Percentiles rank a stretch among this genome's conserved stretches.
Evolutionary conservation across 2,797 vertebrate species (phyloP).

Genomic region (Acipenser oxyrinchus): DNA sequence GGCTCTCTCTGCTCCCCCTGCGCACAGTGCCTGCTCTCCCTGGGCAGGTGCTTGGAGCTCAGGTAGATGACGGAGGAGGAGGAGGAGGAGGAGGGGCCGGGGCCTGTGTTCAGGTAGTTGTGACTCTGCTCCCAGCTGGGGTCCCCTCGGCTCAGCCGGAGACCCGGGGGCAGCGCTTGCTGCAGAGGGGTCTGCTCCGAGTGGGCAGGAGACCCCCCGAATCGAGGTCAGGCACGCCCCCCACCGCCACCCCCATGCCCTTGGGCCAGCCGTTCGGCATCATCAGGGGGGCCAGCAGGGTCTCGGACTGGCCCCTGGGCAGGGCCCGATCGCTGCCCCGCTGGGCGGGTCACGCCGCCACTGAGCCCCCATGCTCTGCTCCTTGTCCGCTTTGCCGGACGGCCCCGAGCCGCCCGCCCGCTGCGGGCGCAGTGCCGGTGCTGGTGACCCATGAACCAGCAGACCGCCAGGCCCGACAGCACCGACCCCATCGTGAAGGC

Average conservation of each 20-base stretch:
- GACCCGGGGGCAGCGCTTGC: conserved; percentile 72
- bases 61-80: conserved; percentile 70
- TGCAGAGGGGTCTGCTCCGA: conserved; percentile 88
- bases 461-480: conserved; percentile 85
- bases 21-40: conserved; percentile 46
- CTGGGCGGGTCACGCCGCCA: conserved; percentile 84
- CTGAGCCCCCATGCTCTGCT: conserved; percentile 75
- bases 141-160: conserved; percentile 54
- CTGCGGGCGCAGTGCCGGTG: conserved; percentile 63
- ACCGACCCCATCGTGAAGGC: conserved; percentile 86
- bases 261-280: conserved; percentile 90
- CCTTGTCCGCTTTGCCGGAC: conserved; percentile 74
- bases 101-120: conserved; percentile 66
- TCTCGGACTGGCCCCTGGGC: conserved; percentile 61
- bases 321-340: conserved; percentile 43
- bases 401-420: conserved; percentile 41
- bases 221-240: conserved; percentile 70
- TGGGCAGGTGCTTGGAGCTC: conserved; percentile 64
- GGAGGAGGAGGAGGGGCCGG: conserved; percentile 53
- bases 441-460: conserved; percentile 90
- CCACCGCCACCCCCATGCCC: conserved; percentile 42
- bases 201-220: conserved; percentile 83
- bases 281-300: conserved; percentile 66
- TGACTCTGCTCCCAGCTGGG: conserved; percentile 80
- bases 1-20: conserved; percentile 57